Base-by-base conservation (phyloP, 2,797 vertebrate species). In the Enteromius thamalakanensis region DNA sequence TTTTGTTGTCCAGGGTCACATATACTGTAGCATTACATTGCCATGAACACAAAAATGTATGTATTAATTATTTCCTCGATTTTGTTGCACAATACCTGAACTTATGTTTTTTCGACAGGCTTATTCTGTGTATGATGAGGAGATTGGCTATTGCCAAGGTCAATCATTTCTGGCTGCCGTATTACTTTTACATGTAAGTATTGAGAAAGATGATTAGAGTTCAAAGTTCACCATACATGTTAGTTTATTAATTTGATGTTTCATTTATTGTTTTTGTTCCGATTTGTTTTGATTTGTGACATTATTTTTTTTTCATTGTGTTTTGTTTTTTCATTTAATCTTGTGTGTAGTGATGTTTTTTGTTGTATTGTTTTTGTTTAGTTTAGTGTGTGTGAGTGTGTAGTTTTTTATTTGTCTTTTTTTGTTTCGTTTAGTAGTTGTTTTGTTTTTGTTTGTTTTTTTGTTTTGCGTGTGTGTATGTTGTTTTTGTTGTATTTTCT, bases 151-250 rank as follows among this genome's bases (percentile, higher is more conserved):
- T 86, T 99, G 98, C 91, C 98, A 98, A 91, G 98, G 98, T 75
- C 98, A 99, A 92, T 99, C 98, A 3, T 99, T 99, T 89, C 95
- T 99, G 29, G 98, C 97, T 83, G 98, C 98, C 55, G 98, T 99
- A 71, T 93, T 99, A 60, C 94, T 99, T 11, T 94, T 99, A 69
- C 98, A 99, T 85, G 98, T 99, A 90, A 98, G 98, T 98, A 82
- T 71, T 29, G 15, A 3, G 23, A 4, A 62, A 29, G 60, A 60
- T 14, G n/a, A 62, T 12, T 62, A 26, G 23, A 14, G 58, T 62
- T 62, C 6, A 14, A 62, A 14, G 23, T 29, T 23, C 58, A 29
- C 4, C 58, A 62, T 29, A 6, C 23, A 29, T 58, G 53, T 15
- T 15, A 29, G 2, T 40, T 19, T 11, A 42, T 45, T 64, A 2